phyloP scores from a whole-genome alignment of 2,888 invertebrate genomes.

The Barypeithes pellucidus region DNA sequence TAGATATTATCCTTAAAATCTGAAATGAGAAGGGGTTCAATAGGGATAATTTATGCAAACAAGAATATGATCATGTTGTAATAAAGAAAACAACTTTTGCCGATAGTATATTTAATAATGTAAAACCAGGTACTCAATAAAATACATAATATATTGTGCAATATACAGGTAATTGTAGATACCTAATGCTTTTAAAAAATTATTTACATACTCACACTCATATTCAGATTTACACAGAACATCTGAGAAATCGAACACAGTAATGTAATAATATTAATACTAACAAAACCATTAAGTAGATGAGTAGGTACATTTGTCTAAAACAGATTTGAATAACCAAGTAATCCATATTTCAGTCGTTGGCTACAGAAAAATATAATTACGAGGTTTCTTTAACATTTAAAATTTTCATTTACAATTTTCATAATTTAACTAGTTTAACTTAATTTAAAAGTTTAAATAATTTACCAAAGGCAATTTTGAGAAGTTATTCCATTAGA shows the following conservation, averaged over 20 bases:
- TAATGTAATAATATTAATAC: not conserved
- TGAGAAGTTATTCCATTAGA: no score
- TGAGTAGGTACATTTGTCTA: not conserved
- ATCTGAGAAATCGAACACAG: not conserved
- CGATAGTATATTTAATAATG: conserved; percentile 6
- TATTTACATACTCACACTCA: not conserved
- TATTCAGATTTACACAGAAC: not conserved
- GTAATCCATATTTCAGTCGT: not conserved
- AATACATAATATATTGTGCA: conserved; percentile 16
- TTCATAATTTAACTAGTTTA: no score
- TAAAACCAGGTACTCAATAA: conserved; percentile 20
- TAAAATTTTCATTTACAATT: no score
- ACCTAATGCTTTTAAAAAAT: not conserved
- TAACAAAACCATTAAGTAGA: conserved; percentile 1
- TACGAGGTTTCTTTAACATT: no score
- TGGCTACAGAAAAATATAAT: no score
- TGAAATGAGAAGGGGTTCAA: no score
- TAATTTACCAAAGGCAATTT: no score
- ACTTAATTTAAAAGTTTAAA: no score
- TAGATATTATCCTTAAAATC: no score
- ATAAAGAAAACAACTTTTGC: conserved; percentile 10
- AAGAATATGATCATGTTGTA: no score
- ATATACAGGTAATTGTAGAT: not conserved
- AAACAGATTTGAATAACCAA: not conserved
- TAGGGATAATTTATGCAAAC: no score